Evolutionary conservation across 2,797 vertebrate genomes (phyloP).

Genomic region (Crenuchus spilurus): DNA sequence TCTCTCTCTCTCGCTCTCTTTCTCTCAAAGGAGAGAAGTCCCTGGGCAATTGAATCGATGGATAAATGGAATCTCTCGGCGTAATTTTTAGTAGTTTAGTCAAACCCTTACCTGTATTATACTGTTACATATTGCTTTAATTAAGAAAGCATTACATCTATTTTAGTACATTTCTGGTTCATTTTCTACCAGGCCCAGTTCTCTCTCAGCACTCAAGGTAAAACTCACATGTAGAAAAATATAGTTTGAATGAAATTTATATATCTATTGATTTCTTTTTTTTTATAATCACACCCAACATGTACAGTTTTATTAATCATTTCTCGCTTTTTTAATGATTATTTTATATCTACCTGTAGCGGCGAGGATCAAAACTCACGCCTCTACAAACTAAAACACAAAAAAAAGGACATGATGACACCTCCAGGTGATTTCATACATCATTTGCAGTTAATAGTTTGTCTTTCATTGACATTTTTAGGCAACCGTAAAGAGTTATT

Average conservation of each 20-base stretch:
- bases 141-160: constrained; percentile 36
- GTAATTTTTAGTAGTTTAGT: neutral
- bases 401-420: constrained; percentile 53
- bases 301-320: constrained; percentile 67
- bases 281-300: constrained; percentile 75
- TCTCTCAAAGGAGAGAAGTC: constrained; percentile 57
- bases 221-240: constrained; percentile 87
- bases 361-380: constrained; percentile 70
- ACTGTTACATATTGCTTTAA: constrained; percentile 33
- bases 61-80: constrained; percentile 30
- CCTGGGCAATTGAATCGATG: constrained; percentile 43
- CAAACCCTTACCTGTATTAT: constrained; percentile 40
- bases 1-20: constrained; percentile 55
- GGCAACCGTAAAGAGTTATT: constrained; percentile 73
- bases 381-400: constrained; percentile 62
- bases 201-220: constrained; percentile 68
- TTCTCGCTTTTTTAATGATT: constrained; percentile 67
- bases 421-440: constrained; percentile 69
- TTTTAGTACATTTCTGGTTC: constrained; percentile 43
- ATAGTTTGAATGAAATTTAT: constrained; percentile 79
- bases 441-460: constrained; percentile 71
- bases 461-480: constrained; percentile 81
- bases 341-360: constrained; percentile 63
- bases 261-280: constrained; percentile 73
- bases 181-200: constrained; percentile 32